These are phyloP conservation scores for Diplodus puntazzo DNA, from an alignment of 2,797 vertebrate species.

Conservation along the genomic window DNA sequence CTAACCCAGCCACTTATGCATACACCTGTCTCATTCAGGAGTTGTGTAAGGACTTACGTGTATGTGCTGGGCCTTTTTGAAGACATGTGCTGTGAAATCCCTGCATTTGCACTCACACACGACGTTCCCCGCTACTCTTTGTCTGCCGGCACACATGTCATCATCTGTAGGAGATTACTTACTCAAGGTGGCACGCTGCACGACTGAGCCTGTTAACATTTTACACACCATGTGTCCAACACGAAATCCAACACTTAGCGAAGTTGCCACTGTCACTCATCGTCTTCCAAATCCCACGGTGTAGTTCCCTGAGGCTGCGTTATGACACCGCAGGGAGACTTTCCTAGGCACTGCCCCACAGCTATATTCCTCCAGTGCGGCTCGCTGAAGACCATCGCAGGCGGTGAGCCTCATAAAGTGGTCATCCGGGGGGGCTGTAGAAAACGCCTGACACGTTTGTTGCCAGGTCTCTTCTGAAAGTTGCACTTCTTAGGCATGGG, in stretches of 20 bases:
- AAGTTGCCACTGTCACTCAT: conserved; percentile 60
- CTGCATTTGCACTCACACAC: background rate
- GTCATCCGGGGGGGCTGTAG: conserved; percentile 18
- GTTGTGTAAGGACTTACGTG: background rate
- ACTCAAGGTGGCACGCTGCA: background rate
- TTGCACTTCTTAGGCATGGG: background rate
- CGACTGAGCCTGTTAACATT: conserved; percentile 31
- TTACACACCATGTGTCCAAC: conserved; percentile 42
- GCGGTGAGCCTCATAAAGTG: conserved; percentile 40
- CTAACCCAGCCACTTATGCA: conserved; percentile 43
- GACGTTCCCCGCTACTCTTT: background rate
- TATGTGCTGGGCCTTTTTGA: conserved; percentile 20
- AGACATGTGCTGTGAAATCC: background rate
- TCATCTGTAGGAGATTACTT: background rate
- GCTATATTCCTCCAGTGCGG: conserved; percentile 33
- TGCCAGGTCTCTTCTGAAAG: conserved; percentile 24
- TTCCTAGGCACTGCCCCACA: conserved; percentile 23
- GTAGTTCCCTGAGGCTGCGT: conserved; percentile 32
- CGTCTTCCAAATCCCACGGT: conserved; percentile 27
- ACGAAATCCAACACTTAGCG: conserved; percentile 38
- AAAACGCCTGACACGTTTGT: conserved; percentile 33
- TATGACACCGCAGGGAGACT: conserved; percentile 25
- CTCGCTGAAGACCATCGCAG: conserved; percentile 16
- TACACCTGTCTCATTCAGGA: conserved; percentile 45
- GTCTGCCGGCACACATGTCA: background rate